A percentile compares a stretch with the other conserved stretches of the same genome.
Conservation (phyloP, 1,140 invertebrate genomes). For the Sipha flava region DNA sequence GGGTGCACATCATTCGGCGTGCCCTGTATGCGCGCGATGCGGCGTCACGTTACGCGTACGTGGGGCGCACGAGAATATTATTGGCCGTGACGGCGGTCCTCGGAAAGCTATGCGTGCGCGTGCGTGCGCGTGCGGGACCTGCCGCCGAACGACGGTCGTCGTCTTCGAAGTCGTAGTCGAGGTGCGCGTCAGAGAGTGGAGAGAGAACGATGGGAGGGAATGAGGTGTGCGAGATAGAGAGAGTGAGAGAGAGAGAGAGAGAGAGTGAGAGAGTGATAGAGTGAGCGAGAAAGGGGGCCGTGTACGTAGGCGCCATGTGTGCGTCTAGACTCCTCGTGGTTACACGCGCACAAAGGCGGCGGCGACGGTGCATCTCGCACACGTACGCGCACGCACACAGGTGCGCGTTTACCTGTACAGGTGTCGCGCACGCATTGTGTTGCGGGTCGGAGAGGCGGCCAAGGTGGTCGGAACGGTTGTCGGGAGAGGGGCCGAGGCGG, state of each 20-base stretch:
- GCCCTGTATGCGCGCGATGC: no score
- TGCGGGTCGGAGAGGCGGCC: background rate
- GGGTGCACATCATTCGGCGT: background rate
- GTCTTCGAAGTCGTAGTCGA: no score
- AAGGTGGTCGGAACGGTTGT: no score
- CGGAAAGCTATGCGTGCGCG: background rate
- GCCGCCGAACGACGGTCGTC: background rate
- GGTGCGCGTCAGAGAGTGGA: no score
- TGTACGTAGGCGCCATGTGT: slow-evolving; percentile 13
- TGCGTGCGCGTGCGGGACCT: background rate
- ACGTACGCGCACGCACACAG: background rate
- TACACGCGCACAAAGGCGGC: background rate
- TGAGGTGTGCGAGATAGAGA: background rate
- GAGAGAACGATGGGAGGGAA: no score
- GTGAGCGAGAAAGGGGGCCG: background rate
- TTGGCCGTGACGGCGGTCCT: background rate
- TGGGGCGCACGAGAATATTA: background rate
- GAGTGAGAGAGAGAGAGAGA: background rate
- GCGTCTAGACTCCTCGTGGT: slow-evolving; percentile 9
- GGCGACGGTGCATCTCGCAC: background rate
- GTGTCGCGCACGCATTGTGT: slow-evolving; percentile 17
- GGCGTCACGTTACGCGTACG: no score
- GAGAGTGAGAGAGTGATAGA: background rate
- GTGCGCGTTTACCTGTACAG: background rate
- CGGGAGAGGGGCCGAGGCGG: background rate